Conservation (phyloP, 2,113 vertebrate genomes). For the Silurus glanis region DNA sequence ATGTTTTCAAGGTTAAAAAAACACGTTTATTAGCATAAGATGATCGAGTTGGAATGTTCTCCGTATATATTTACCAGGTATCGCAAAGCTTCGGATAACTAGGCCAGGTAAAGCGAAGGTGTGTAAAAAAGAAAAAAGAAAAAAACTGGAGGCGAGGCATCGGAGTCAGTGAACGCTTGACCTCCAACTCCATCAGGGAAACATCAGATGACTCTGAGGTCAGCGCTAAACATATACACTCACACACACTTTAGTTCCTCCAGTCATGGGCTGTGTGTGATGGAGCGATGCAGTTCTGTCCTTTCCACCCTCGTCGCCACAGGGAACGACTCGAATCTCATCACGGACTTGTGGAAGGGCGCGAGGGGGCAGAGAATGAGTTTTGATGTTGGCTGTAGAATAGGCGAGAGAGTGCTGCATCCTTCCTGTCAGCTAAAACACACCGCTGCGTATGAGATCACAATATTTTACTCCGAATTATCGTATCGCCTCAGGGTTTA, state of each 20-base stretch:
- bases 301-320: slow-evolving; percentile 15
- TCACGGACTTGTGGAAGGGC: not conserved
- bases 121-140: not conserved
- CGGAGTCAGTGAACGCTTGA: not conserved
- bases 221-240: not conserved
- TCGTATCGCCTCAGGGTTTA: not conserved
- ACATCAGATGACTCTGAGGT: not conserved
- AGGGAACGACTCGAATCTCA: slow-evolving; percentile 20
- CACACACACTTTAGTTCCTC: slow-evolving; percentile 13
- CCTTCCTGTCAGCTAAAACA: not conserved
- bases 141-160: not conserved
- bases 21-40: not conserved
- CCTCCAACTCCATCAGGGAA: slow-evolving; percentile 21
- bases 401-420: not conserved
- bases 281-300: slow-evolving; percentile 15
- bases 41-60: not conserved
- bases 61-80: not conserved
- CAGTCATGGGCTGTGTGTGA: slow-evolving; percentile 3
- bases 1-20: not conserved
- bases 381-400: not conserved
- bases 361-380: not conserved
- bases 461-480: not conserved
- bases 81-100: not conserved
- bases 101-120: not conserved
- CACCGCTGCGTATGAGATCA: not conserved